Percentiles rank a stretch among this genome's conserved stretches.
These are phyloP conservation scores for Clarias fuscus DNA, from an alignment of 2,797 vertebrate species.

Conservation along the genomic window DNA sequence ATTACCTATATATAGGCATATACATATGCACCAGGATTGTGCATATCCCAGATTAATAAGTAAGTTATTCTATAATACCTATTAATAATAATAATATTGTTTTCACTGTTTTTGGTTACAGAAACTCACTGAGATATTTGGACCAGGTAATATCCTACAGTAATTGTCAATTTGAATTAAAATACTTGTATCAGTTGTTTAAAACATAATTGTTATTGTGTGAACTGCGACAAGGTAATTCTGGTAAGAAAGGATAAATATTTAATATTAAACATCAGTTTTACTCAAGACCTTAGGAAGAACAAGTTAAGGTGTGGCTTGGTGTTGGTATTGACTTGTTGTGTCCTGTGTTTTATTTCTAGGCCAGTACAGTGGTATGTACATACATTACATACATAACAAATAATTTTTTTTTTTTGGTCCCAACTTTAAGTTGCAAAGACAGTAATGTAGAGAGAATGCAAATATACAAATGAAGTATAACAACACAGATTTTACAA, in stretches of 20 bases:
- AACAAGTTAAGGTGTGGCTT: too few relatives aligned
- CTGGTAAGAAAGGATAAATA: too few relatives aligned
- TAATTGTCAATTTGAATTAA: background rate
- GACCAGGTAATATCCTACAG: slow-evolving; percentile 28
- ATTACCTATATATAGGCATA: too few relatives aligned
- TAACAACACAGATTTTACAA: background rate
- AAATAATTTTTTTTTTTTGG: background rate
- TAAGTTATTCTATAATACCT: background rate
- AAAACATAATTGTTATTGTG: background rate
- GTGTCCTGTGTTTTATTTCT: background rate
- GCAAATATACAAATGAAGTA: background rate
- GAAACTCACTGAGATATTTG: slow-evolving; percentile 40
- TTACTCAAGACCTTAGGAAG: too few relatives aligned
- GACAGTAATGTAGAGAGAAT: background rate
- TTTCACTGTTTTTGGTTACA: slow-evolving; percentile 23
- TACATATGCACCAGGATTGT: too few relatives aligned
- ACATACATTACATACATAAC: background rate
- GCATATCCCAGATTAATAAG: too few relatives aligned
- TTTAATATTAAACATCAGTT: too few relatives aligned
- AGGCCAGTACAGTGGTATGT: slow-evolving; percentile 29
- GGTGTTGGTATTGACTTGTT: background rate
- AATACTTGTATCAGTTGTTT: background rate
- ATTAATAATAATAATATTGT: background rate
- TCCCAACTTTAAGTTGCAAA: background rate
- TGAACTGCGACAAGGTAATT: background rate